phyloP scores from a whole-genome alignment of 2,888 invertebrate species.

The Phorcus lineatus region DNA sequence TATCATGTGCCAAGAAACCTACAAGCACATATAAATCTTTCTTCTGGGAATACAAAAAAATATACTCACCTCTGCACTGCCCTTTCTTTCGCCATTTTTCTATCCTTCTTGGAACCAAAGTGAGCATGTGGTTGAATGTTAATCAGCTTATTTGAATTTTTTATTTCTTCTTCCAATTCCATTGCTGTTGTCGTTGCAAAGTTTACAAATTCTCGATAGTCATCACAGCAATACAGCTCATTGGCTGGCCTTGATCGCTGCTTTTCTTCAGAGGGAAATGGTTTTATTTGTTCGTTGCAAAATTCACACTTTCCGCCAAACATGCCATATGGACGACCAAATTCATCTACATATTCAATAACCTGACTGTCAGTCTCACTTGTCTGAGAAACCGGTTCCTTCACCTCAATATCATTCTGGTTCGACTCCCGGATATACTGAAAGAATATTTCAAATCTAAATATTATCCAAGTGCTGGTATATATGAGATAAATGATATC shows the following conservation, averaged over 20 bases:
- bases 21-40: no score
- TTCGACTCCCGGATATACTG: constrained; percentile 69
- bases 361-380: constrained; percentile 11
- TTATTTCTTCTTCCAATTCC: constrained; percentile 57
- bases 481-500: neutral
- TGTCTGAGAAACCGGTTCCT: constrained; percentile 39
- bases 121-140: constrained; percentile 70
- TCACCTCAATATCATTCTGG: constrained; percentile 46
- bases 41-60: no score
- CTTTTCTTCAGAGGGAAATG: constrained; percentile 71
- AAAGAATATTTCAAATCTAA: neutral
- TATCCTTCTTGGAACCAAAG: constrained; percentile 68
- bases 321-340: constrained; percentile 53
- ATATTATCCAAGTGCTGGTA: neutral
- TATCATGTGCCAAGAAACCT: no score
- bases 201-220: constrained; percentile 72
- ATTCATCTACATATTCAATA: constrained; percentile 47
- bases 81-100: constrained; percentile 71
- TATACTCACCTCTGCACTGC: constrained; percentile 67
- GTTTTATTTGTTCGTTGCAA: constrained; percentile 64
- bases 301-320: constrained; percentile 71
- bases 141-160: constrained; percentile 56
- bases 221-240: constrained; percentile 72
- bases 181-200: constrained; percentile 60
- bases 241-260: constrained; percentile 67